Evolutionary conservation across 2,888 invertebrate species (phyloP).

Genomic region (Agrotis puta): DNA sequence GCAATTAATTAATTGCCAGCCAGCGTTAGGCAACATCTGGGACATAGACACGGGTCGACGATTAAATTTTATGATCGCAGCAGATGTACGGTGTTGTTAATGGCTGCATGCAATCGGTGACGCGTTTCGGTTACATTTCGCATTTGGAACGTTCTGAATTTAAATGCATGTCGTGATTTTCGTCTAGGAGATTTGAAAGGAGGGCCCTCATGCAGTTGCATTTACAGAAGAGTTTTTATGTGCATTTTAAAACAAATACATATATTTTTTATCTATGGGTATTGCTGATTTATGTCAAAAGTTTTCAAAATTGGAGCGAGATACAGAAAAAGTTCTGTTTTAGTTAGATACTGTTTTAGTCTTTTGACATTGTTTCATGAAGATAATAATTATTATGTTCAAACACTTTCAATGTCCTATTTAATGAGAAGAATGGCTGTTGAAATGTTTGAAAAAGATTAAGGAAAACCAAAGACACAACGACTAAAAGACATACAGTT

Average conservation of each 20-base stretch:
- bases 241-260: neutral
- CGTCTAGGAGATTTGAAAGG: neutral
- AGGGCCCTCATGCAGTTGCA: neutral
- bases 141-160: conserved; percentile 64
- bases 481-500: too few relatives aligned
- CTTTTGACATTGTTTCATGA: neutral
- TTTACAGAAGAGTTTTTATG: neutral
- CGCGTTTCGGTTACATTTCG: conserved; percentile 67
- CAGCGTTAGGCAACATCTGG: conserved; percentile 85
- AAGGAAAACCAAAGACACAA: too few relatives aligned
- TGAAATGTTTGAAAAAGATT: too few relatives aligned
- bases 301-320: neutral
- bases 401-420: too few relatives aligned
- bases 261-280: too few relatives aligned
- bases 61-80: conserved; percentile 86
- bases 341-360: too few relatives aligned
- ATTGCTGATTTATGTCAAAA: neutral
- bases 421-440: too few relatives aligned
- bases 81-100: conserved; percentile 83
- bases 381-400: neutral
- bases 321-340: neutral
- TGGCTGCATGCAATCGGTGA: conserved; percentile 69
- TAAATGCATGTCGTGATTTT: conserved; percentile 32
- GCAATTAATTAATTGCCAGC: conserved; percentile 87
- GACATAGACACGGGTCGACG: conserved; percentile 77